phyloP scores from a whole-genome alignment of 2,888 invertebrate species.

The Baccha elongata region DNA sequence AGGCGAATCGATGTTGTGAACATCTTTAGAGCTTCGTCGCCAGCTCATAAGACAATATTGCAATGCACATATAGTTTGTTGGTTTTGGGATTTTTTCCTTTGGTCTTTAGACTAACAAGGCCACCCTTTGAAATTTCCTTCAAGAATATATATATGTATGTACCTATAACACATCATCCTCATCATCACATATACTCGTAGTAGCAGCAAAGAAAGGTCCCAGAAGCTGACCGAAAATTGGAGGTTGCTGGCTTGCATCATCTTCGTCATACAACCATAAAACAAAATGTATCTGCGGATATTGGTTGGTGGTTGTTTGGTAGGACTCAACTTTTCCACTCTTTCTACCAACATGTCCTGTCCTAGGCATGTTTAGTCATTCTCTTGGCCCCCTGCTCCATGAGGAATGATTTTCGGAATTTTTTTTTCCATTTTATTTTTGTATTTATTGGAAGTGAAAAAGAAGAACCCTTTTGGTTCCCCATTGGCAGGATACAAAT shows the following conservation, averaged over 20 bases:
- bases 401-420: constrained; percentile 32
- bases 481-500: constrained; percentile 74
- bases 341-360: constrained; percentile 13
- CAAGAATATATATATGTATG: constrained; percentile 27
- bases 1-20: constrained; percentile 59
- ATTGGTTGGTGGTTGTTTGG: constrained; percentile 57
- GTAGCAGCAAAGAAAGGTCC: constrained; percentile 45
- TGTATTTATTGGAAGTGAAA: constrained; percentile 64
- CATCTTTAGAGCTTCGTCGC: constrained; percentile 62
- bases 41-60: constrained; percentile 49
- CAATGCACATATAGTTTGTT: constrained; percentile 42
- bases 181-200: constrained; percentile 33
- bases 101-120: constrained; percentile 62
- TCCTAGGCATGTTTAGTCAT: constrained; percentile 46
- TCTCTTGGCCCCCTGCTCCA: not conserved
- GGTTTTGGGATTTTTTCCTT: constrained; percentile 20
- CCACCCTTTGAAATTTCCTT: constrained; percentile 70
- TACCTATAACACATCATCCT: constrained; percentile 42
- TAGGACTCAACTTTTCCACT: constrained; percentile 42
- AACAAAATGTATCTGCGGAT: constrained; percentile 66
- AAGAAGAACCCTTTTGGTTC: constrained; percentile 70
- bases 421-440: constrained; percentile 62
- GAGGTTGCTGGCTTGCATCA: constrained; percentile 47
- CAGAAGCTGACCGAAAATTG: constrained; percentile 55
- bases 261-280: constrained; percentile 69